Evolutionary conservation across 2,113 vertebrate species (phyloP), one percentile per base, ranked within the genome.

Genomic region (Anas platyrhynchos): DNA sequence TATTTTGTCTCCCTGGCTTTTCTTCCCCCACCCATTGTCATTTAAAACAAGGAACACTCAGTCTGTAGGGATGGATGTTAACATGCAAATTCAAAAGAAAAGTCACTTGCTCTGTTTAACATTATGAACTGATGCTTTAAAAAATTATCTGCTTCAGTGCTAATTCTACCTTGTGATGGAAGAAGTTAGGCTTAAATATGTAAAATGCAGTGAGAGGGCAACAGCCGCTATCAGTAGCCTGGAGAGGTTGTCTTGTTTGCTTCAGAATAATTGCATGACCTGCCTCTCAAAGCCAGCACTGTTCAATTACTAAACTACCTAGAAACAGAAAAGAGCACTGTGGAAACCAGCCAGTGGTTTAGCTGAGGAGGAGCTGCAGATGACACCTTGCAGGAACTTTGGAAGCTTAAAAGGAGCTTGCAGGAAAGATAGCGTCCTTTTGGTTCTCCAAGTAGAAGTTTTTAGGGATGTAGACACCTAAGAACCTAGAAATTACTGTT

Each of bases 131-230:
- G 62, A 87, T 85, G 91, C 91, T 92, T 96, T 87, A 77, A 87
- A 93, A 88, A 84, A 91, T 94, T 87, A 87, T 59, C 74, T 93
- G 83, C 94, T 92, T 93, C 88, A 91, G 58, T 96, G 88, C 66
- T 92, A 63, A 96, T 94, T 89, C 92, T 91, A 89, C 83, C 88
- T 93, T 93, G 59, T 82, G 36, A 63, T 90, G 25, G 29, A 93
- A 96, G 54, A 92, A 96, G 54, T 68, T 91, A 54, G 50, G 50
- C 54, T 95, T 89, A 96, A 95, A 95, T 80, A 74, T 80, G 83
- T 80, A 91, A 93, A 91, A 91, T 1, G 1, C 67, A 79, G 9
- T 79, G 38, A 90, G 76, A 86, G 58, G 50, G 43, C 32, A 91
- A 34, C 71, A 91, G 41, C 62, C 5, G 3, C 50, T 26, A 41